These are phyloP conservation scores for Drosophila melanocephala DNA, from an alignment of 2,888 invertebrate species.

Conservation along the genomic window DNA sequence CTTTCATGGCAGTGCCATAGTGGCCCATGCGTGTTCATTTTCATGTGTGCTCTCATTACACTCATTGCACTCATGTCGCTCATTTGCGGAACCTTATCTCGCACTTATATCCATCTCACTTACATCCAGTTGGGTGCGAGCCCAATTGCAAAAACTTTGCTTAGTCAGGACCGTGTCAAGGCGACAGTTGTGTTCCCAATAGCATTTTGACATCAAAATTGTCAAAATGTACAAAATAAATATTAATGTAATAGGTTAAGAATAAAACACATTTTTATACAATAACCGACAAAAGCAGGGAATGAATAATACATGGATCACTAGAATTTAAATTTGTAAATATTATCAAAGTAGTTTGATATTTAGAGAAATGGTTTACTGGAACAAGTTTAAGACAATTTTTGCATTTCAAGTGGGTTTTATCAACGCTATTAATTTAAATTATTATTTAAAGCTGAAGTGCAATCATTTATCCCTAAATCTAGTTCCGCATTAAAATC, in stretches of 20 bases:
- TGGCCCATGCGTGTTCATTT: conserved; percentile 24
- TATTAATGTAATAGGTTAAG: neutral
- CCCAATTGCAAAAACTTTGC: neutral
- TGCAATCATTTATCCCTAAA: conserved; percentile 25
- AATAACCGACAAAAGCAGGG: neutral
- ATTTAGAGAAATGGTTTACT: neutral
- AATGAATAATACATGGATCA: neutral
- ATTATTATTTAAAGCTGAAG: conserved; percentile 12
- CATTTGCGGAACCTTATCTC: conserved; percentile 45
- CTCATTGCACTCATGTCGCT: conserved; percentile 25
- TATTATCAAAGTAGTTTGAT: neutral
- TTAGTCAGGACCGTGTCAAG: conserved; percentile 17
- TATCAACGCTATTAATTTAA: neutral
- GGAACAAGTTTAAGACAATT: neutral
- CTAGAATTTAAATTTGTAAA: neutral
- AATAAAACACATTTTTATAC: neutral
- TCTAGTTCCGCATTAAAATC: conserved; percentile 10
- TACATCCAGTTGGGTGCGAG: conserved; percentile 7
- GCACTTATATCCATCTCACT: neutral
- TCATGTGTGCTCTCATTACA: conserved; percentile 4
- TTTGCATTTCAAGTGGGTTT: neutral
- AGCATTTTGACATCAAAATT: neutral
- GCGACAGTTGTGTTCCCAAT: conserved; percentile 9
- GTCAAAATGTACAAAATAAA: no score
- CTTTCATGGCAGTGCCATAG: conserved; percentile 40